Percentiles rank a stretch among this genome's conserved stretches.
Evolutionary conservation across 2,113 vertebrate species (phyloP).

Genomic region (Brachypodius melanocephalos): DNA sequence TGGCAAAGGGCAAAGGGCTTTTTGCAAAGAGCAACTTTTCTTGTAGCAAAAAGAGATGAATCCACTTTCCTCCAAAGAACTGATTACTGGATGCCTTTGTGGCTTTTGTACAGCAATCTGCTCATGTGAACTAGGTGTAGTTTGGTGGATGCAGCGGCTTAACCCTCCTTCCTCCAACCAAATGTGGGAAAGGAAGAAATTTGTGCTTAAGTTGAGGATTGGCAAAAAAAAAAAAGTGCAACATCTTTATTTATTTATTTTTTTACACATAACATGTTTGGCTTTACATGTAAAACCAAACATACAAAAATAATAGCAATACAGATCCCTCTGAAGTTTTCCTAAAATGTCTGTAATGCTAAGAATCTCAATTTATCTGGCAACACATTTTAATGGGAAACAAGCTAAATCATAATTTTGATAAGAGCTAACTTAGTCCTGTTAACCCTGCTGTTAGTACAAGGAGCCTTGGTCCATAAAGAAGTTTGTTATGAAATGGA

Average conservation of each 20-base stretch:
- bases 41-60: slow-evolving; percentile 12
- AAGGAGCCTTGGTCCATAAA: neutral
- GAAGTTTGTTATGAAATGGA: neutral
- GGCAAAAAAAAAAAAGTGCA: neutral
- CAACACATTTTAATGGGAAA: neutral
- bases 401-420: neutral
- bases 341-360: neutral
- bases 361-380: neutral
- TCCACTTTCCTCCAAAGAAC: neutral
- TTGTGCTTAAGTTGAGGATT: neutral
- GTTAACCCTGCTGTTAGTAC: neutral
- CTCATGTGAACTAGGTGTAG: neutral
- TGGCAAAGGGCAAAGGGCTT: slow-evolving; percentile 28
- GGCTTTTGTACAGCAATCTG: neutral
- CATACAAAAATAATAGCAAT: neutral
- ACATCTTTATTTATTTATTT: neutral
- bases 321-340: neutral
- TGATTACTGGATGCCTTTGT: slow-evolving; percentile 29
- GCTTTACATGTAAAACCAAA: neutral
- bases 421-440: neutral
- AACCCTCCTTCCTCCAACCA: neutral
- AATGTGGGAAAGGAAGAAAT: neutral
- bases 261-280: neutral
- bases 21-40: neutral
- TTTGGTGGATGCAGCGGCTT: neutral